Conservation (phyloP, 2,113 vertebrate species). For the Malaclemys terrapin region DNA sequence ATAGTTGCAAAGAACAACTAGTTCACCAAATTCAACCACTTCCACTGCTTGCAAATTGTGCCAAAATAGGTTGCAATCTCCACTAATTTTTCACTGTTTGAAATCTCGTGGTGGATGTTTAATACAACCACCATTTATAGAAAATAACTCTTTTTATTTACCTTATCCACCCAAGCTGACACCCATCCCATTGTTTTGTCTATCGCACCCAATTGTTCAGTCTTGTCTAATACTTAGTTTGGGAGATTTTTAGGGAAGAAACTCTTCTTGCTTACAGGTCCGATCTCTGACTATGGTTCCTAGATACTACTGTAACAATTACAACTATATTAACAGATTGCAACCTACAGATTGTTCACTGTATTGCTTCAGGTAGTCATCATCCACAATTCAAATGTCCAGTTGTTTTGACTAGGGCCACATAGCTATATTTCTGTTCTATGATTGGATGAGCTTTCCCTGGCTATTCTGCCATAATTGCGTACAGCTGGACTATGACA, state of each 20-base stretch:
- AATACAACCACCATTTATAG: neutral
- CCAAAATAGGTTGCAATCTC: neutral
- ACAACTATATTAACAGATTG: fast-evolving
- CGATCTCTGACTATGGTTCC: neutral
- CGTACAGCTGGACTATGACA: neutral
- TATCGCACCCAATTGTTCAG: neutral
- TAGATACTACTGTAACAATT: neutral
- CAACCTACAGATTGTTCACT: neutral
- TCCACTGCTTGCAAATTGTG: neutral
- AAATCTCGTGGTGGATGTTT: neutral
- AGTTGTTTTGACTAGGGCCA: neutral
- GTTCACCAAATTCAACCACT: neutral
- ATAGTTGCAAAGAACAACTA: neutral
- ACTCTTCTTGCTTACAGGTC: neutral
- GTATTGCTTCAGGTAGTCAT: neutral
- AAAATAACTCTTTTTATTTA: neutral
- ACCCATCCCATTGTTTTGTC: neutral
- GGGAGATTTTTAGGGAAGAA: neutral
- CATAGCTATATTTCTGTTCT: fast-evolving
- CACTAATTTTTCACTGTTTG: fast-evolving
- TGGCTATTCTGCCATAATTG: neutral
- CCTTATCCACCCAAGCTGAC: neutral
- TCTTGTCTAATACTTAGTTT: neutral
- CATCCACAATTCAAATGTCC: neutral
- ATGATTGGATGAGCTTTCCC: neutral